These are phyloP conservation scores for Caenorhabditis afra DNA, from an alignment of 2,888 invertebrate genomes.

Conservation along the genomic window DNA sequence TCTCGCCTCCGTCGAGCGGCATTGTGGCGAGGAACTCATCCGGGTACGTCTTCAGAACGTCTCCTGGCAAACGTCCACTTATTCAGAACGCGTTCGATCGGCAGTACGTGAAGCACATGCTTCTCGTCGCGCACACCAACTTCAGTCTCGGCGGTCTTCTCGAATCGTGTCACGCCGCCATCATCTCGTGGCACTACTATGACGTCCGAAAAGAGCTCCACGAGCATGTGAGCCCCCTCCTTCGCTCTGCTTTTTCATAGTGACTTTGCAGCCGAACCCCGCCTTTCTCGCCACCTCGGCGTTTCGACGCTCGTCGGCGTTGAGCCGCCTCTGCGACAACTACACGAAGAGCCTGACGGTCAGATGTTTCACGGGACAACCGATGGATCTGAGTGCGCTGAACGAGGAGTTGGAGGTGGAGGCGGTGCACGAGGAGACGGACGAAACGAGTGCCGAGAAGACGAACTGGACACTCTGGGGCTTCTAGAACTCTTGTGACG, in stretches of 20 bases:
- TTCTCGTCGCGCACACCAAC: conserved; percentile 15
- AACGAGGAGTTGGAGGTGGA: conserved; percentile 8
- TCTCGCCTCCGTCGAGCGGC: conserved; percentile 25
- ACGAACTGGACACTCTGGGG: conserved; percentile 18
- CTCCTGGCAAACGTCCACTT: neutral
- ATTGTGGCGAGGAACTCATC: conserved; percentile 31
- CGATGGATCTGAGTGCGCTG: too few relatives aligned
- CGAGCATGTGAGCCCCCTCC: neutral
- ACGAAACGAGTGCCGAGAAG: conserved; percentile 20
- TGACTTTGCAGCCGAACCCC: neutral
- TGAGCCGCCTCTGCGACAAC: neutral
- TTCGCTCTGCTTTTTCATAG: too few relatives aligned
- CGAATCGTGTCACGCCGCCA: conserved; percentile 5
- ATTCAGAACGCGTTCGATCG: neutral
- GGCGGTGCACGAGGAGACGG: conserved; percentile 10
- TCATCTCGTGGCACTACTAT: neutral
- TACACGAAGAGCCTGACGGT: neutral
- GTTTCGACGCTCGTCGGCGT: neutral
- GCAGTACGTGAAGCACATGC: neutral
- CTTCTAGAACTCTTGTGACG: too few relatives aligned
- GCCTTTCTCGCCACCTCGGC: neutral
- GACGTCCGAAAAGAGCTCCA: neutral
- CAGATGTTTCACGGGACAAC: neutral
- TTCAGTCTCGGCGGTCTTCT: neutral
- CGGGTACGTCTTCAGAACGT: neutral